Conservation (phyloP, 2,113 vertebrate species). For the Ctenodactylus gundi region DNA sequence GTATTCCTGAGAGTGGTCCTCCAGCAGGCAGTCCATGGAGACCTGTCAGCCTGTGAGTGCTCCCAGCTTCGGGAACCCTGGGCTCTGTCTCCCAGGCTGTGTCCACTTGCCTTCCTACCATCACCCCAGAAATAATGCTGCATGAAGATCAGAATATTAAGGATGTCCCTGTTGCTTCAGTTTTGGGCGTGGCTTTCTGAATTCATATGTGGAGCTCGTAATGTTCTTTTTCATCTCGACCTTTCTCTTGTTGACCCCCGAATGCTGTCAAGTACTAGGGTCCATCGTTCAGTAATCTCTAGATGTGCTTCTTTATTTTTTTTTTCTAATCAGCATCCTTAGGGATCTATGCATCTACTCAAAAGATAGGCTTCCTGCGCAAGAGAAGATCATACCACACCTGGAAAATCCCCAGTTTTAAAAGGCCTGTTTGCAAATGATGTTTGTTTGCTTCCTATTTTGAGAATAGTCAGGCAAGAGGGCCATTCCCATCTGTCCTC, state of each 20-base stretch:
- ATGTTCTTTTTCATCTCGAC: not conserved
- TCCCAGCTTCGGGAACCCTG: not conserved
- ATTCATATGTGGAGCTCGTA: not conserved
- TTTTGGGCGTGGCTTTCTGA: not conserved
- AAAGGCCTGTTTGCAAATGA: not conserved
- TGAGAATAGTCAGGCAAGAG: not conserved
- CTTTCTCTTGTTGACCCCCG: not conserved
- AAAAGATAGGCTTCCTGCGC: not conserved
- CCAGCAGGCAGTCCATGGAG: not conserved
- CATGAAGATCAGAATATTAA: not conserved
- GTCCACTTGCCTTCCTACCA: accelerated
- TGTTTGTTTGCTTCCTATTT: not conserved
- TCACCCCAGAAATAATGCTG: not conserved
- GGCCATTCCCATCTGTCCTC: too few species aligned
- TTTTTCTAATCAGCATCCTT: not conserved
- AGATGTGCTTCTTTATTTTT: not conserved
- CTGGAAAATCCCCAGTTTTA: not conserved
- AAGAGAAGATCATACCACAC: not conserved
- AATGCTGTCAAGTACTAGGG: not conserved
- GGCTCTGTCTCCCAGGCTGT: too few species aligned
- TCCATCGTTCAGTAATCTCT: not conserved
- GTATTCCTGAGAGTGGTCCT: not conserved
- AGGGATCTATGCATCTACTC: not conserved
- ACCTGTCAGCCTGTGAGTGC: not conserved
- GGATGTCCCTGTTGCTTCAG: not conserved